Conservation (phyloP, 2,797 vertebrate genomes). For the Syndactyla subalaris region DNA sequence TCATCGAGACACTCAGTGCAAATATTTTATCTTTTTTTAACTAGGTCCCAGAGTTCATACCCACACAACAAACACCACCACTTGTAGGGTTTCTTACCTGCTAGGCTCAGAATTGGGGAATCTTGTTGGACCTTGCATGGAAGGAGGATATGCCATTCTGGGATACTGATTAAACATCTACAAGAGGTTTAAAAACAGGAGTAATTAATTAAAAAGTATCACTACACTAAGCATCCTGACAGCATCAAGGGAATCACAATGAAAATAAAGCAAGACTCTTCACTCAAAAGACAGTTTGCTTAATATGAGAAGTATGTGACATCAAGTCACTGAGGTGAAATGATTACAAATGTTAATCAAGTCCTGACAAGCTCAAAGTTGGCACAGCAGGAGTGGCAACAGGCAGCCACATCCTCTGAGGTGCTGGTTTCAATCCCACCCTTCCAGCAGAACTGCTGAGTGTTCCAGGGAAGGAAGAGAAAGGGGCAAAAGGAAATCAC, state of each 20-base stretch:
- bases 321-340: not conserved
- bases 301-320: not conserved
- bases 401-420: not conserved
- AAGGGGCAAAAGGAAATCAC: not conserved
- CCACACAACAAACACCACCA: not conserved
- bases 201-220: not conserved
- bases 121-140: slow-evolving; percentile 86
- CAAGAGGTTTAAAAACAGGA: not conserved
- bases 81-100: slow-evolving; percentile 82
- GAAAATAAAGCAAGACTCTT: not conserved
- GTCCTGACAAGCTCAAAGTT: not conserved
- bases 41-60: not conserved
- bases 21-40: not conserved
- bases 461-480: not conserved
- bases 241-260: not conserved
- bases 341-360: not conserved
- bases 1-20: not conserved
- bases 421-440: not conserved
- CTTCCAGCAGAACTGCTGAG: not conserved
- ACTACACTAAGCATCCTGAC: not conserved
- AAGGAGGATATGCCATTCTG: slow-evolving; percentile 85
- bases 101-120: slow-evolving; percentile 85
- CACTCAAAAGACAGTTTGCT: not conserved
- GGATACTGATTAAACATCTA: slow-evolving; percentile 97
- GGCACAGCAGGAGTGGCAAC: not conserved